phyloP scores from a whole-genome alignment of 2,888 invertebrate species.

The Ormyrus thymus region DNA sequence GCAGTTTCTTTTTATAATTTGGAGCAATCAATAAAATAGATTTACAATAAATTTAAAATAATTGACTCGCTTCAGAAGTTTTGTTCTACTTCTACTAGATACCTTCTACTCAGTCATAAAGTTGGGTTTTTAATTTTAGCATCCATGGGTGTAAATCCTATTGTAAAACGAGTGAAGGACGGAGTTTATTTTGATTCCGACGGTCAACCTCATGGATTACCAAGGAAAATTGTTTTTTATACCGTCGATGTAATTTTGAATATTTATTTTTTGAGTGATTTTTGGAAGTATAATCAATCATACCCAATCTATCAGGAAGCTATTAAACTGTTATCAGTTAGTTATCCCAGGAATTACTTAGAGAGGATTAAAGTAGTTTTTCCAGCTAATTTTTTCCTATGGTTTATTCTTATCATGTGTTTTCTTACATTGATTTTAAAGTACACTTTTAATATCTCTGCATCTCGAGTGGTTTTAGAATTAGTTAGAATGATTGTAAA shows the following conservation, averaged over 20 bases:
- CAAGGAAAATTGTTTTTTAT: not conserved
- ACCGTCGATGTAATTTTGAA: not conserved
- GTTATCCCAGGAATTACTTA: not conserved
- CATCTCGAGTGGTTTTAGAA: not conserved
- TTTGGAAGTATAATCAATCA: not conserved
- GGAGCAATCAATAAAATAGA: too few species aligned
- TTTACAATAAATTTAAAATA: too few species aligned
- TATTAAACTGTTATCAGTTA: not conserved
- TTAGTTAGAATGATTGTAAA: not conserved
- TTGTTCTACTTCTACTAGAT: not conserved
- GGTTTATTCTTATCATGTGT: not conserved
- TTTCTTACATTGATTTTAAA: not conserved
- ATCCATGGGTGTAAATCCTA: not conserved
- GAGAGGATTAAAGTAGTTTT: not conserved
- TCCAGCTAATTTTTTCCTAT: not conserved
- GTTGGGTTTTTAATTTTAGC: not conserved
- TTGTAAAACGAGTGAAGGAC: not conserved
- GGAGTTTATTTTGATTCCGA: not conserved
- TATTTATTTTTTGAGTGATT: not conserved
- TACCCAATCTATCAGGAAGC: not conserved
- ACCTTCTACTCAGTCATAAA: fast-evolving
- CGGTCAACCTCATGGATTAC: not conserved
- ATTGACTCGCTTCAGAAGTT: too few species aligned
- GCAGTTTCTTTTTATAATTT: too few species aligned
- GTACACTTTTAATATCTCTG: not conserved